Conservation (phyloP, 2,113 vertebrate species). For the Neotoma lepida region DNA sequence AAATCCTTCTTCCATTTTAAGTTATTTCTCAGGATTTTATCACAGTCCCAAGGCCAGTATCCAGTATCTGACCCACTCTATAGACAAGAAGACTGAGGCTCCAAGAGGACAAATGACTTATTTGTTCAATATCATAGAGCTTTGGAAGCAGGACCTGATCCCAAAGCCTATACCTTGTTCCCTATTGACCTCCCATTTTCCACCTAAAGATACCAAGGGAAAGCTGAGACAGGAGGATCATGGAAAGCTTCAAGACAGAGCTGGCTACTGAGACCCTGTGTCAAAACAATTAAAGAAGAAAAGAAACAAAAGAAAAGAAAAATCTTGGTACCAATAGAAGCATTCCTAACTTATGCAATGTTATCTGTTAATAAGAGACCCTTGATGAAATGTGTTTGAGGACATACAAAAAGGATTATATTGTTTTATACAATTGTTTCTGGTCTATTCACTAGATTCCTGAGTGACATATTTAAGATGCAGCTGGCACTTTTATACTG, state of each 20-base stretch:
- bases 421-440: background rate
- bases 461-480: slow-evolving; percentile 12
- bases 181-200: background rate
- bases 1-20: background rate
- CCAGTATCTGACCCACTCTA: background rate
- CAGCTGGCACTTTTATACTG: background rate
- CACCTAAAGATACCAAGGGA: background rate
- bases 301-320: background rate
- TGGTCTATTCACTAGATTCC: background rate
- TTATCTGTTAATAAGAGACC: background rate
- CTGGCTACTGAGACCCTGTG: background rate
- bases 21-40: background rate
- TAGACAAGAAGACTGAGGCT: background rate
- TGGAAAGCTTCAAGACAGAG: background rate
- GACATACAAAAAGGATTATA: background rate
- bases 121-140: background rate
- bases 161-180: background rate
- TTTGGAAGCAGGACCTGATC: background rate
- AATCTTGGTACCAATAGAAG: background rate
- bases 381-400: background rate
- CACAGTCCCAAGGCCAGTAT: background rate
- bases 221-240: background rate
- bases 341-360: background rate
- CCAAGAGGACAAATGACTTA: background rate
- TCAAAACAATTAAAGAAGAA: background rate